phyloP scores from a whole-genome alignment of 2,797 vertebrate species.

The Danio jaintianensis region DNA sequence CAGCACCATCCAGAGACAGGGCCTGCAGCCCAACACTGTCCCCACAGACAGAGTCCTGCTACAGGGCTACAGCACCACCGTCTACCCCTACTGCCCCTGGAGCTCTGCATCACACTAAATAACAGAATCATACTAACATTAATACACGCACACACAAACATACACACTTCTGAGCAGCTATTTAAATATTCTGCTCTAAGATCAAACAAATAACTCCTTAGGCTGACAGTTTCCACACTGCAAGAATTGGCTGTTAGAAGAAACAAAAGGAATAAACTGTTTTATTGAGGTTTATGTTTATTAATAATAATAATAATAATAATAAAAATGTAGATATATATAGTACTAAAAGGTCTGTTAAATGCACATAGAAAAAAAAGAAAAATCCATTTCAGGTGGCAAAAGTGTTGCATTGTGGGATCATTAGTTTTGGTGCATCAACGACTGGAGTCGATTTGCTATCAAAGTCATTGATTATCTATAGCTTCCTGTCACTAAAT shows the following conservation, averaged over 20 bases:
- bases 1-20: conserved; percentile 66
- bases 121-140: conserved; percentile 32
- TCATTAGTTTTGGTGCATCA: conserved; percentile 45
- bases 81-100: conserved; percentile 56
- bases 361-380: background rate
- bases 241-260: background rate
- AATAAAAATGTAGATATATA: background rate
- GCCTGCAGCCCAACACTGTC: conserved; percentile 73
- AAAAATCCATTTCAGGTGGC: conserved; percentile 1
- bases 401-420: conserved; percentile 24
- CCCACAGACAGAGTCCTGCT: conserved; percentile 73
- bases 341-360: background rate
- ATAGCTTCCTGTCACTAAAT: conserved; percentile 64
- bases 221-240: conserved; percentile 13
- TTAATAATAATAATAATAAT: background rate
- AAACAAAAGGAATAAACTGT: conserved; percentile 19
- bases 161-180: conserved; percentile 29
- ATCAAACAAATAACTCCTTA: conserved; percentile 40
- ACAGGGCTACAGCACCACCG: conserved; percentile 70
- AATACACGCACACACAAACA: conserved; percentile 34
- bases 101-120: conserved; percentile 55
- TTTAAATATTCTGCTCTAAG: conserved; percentile 46
- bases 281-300: conserved; percentile 22
- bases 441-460: conserved; percentile 64
- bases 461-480: conserved; percentile 72